phyloP scores from a whole-genome alignment of 2,797 vertebrate genomes.

The Denticeps clupeoides region DNA sequence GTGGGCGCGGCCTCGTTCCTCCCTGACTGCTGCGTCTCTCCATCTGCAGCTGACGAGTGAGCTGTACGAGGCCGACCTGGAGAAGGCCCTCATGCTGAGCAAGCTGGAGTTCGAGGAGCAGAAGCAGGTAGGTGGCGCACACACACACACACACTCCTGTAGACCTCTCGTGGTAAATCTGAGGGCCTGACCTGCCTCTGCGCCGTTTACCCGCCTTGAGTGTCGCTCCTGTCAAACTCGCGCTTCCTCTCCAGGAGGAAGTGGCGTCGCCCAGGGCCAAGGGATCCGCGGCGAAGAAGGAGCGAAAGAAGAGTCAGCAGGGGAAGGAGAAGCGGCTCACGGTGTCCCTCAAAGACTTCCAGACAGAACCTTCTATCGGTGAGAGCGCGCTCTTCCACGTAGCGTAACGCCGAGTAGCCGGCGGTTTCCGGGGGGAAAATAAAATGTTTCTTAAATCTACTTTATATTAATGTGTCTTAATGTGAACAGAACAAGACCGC shows the following conservation, averaged over 20 bases:
- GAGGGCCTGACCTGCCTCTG: too few relatives aligned
- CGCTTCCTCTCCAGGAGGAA: slow-evolving; percentile 44
- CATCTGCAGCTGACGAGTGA: slow-evolving; percentile 80
- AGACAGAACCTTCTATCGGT: slow-evolving; percentile 66
- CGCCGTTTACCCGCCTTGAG: not conserved
- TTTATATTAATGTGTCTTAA: too few relatives aligned
- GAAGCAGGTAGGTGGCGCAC: slow-evolving; percentile 61
- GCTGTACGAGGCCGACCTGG: slow-evolving; percentile 87
- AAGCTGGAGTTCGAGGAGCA: slow-evolving; percentile 84
- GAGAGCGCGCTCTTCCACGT: slow-evolving; percentile 7
- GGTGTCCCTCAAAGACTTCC: slow-evolving; percentile 87
- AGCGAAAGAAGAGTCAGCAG: slow-evolving; percentile 82
- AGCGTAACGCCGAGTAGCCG: too few relatives aligned
- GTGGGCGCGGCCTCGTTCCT: too few relatives aligned
- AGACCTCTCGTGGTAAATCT: too few relatives aligned
- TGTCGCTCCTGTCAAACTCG: not conserved
- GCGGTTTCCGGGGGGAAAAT: too few relatives aligned
- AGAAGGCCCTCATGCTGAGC: slow-evolving; percentile 86
- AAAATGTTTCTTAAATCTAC: too few relatives aligned
- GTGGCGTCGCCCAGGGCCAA: slow-evolving; percentile 71
- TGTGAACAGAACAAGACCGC: too few relatives aligned
- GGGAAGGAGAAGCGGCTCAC: slow-evolving; percentile 83
- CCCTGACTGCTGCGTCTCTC: slow-evolving; percentile 5
- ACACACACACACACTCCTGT: not conserved
- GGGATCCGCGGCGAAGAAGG: slow-evolving; percentile 68